Conservation (phyloP, 2,888 invertebrate genomes). For the Camponotus fellah region DNA sequence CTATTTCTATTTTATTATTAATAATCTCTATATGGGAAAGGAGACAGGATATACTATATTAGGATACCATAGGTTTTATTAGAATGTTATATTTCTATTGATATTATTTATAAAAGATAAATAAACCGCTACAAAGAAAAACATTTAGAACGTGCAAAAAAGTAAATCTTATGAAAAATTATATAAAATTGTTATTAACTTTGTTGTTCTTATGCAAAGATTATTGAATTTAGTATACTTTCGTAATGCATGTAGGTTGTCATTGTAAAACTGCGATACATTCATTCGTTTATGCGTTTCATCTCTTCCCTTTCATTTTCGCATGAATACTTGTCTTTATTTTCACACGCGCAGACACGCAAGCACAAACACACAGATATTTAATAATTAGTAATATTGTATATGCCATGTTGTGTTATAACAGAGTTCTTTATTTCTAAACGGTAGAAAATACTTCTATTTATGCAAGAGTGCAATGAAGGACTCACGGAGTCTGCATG, state of each 20-base stretch:
- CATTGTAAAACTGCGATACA: neutral
- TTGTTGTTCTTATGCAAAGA: neutral
- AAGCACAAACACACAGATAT: conserved; percentile 14
- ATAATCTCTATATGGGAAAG: neutral
- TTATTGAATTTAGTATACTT: neutral
- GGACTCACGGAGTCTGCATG: conserved; percentile 52
- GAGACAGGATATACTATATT: neutral
- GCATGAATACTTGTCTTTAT: neutral
- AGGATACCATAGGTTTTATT: conserved; percentile 6
- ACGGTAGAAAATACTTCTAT: conserved; percentile 56
- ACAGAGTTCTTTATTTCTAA: conserved; percentile 54
- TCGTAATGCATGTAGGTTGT: neutral
- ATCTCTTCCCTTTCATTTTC: neutral
- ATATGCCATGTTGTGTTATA: conserved; percentile 42
- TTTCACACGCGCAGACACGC: neutral
- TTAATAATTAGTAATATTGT: conserved; percentile 46
- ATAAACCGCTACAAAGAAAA: conserved; percentile 31
- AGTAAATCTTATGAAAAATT: conserved; percentile 20
- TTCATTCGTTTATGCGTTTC: neutral
- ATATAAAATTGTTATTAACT: conserved; percentile 9
- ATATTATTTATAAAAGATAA: conserved; percentile 51
- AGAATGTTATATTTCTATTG: conserved; percentile 49
- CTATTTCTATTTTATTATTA: neutral
- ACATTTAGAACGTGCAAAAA: conserved; percentile 19
- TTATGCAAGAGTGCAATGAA: conserved; percentile 57